Conservation (phyloP, 1,140 invertebrate species). For the Pogonomyrmex californicus region DNA sequence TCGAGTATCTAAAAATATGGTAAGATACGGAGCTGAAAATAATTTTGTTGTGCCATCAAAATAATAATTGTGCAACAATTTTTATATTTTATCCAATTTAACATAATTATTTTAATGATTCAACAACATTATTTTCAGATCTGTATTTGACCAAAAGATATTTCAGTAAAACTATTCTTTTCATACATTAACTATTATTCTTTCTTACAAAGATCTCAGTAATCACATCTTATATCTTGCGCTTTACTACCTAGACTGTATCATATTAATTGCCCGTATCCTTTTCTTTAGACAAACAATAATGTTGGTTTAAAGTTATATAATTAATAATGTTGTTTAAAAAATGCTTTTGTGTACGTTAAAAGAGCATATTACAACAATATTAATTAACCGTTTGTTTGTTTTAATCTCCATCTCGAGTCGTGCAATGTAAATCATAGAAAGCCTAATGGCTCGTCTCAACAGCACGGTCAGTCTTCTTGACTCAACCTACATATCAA, state of each 20-base stretch:
- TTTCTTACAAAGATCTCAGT: neutral
- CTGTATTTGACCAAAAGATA: too few species aligned
- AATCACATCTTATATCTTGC: neutral
- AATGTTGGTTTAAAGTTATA: neutral
- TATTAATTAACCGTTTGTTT: conserved; percentile 23
- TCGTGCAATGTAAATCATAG: neutral
- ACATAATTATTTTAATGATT: too few species aligned
- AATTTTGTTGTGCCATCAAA: too few species aligned
- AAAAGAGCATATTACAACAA: neutral
- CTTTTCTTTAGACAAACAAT: neutral
- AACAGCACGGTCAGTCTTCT: conserved; percentile 1
- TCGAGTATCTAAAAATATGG: too few species aligned
- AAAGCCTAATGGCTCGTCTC: conserved; percentile 2
- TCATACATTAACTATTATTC: neutral
- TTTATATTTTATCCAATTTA: too few species aligned
- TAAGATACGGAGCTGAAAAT: too few species aligned
- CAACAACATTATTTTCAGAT: too few species aligned
- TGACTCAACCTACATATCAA: conserved; percentile 19
- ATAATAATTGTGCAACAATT: too few species aligned
- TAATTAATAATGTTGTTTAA: neutral
- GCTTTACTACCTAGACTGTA: neutral
- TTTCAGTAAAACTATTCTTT: too few species aligned
- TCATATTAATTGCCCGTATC: neutral
- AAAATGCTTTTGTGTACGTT: neutral
- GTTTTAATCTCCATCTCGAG: neutral